Evolutionary conservation across 2,797 vertebrate species (phyloP).

Genomic region (Onychomys torridus): DNA sequence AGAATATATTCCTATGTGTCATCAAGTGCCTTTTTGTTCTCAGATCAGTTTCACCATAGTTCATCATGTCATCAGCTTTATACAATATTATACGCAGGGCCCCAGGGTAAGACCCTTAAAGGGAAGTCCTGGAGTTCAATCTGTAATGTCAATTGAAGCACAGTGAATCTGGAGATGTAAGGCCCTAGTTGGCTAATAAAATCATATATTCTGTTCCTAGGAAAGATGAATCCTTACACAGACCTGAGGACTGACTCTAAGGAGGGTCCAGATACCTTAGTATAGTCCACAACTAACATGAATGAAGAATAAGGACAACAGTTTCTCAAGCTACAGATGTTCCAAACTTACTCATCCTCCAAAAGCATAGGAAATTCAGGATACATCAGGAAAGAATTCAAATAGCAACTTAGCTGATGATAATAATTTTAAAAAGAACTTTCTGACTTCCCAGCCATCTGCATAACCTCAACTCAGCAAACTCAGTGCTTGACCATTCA

Average conservation of each 20-base stretch:
- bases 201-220: background rate
- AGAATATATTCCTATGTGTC: background rate
- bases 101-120: background rate
- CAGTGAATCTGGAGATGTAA: background rate
- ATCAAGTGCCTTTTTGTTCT: background rate
- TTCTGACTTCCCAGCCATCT: background rate
- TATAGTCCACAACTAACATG: background rate
- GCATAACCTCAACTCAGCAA: too few species aligned
- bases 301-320: background rate
- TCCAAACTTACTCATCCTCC: background rate
- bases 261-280: background rate
- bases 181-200: background rate
- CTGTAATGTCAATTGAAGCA: background rate
- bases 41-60: background rate
- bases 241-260: background rate
- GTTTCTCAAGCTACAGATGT: background rate
- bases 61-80: background rate
- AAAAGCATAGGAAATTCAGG: background rate
- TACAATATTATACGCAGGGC: background rate
- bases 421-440: background rate
- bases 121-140: background rate
- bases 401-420: background rate
- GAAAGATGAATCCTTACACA: background rate
- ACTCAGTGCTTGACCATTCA: background rate
- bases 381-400: background rate